phyloP scores from a whole-genome alignment of 2,888 invertebrate genomes.

The Polyommatus iphigenia region DNA sequence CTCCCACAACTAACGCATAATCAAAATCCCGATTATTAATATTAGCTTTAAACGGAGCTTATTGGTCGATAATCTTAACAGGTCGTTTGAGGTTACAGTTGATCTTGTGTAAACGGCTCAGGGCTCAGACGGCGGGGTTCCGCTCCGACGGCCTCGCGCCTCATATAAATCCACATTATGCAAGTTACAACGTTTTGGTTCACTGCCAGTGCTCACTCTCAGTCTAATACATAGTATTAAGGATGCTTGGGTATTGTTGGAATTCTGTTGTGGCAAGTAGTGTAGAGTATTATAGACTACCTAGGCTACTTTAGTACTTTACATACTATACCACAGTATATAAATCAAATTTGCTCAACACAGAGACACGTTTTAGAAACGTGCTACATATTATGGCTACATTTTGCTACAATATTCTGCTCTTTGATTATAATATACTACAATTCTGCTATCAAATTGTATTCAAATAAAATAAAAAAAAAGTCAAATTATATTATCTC shows the following conservation, averaged over 20 bases:
- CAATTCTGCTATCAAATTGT: too few relatives aligned
- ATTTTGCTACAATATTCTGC: too few relatives aligned
- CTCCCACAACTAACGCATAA: neutral
- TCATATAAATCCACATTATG: conserved; percentile 72
- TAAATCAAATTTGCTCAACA: too few relatives aligned
- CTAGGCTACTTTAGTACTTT: too few relatives aligned
- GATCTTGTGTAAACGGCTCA: conserved; percentile 60
- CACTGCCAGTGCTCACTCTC: conserved; percentile 66
- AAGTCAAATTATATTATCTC: too few relatives aligned
- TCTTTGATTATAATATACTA: too few relatives aligned
- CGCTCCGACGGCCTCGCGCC: conserved; percentile 52
- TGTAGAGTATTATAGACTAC: too few relatives aligned
- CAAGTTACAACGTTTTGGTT: conserved; percentile 74
- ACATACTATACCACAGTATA: too few relatives aligned
- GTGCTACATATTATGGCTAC: too few relatives aligned
- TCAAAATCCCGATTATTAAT: conserved; percentile 11
- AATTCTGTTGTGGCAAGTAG: neutral
- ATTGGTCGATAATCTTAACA: conserved; percentile 39
- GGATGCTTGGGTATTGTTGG: neutral
- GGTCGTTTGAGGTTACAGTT: conserved; percentile 41
- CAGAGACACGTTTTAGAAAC: too few relatives aligned
- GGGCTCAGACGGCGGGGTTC: conserved; percentile 58
- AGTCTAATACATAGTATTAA: neutral
- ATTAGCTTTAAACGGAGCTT: conserved; percentile 36
- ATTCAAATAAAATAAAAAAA: too few relatives aligned